Evolutionary conservation across 2,113 vertebrate species (phyloP).

Genomic region (Malurus melanocephalus): DNA sequence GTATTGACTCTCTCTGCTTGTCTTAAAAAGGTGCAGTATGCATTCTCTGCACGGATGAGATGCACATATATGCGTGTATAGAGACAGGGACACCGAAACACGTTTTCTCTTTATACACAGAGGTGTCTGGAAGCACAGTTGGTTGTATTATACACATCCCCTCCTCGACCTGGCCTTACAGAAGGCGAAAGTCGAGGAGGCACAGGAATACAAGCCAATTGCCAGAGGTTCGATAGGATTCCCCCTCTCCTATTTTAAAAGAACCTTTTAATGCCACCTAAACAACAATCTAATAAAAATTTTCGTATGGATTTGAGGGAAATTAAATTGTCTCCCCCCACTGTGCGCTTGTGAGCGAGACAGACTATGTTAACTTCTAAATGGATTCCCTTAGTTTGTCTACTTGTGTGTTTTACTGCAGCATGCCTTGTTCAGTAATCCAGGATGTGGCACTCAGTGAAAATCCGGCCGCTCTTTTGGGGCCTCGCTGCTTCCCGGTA

Average conservation of each 20-base stretch:
- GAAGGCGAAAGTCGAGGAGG: background rate
- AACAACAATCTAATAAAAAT: slow-evolving; percentile 6
- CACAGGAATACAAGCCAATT: background rate
- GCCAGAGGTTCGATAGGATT: background rate
- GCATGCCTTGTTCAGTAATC: slow-evolving; percentile 29
- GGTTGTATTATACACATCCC: background rate
- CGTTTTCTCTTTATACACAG: background rate
- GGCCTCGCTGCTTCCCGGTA: background rate
- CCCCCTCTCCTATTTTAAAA: background rate
- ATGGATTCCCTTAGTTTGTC: slow-evolving; percentile 48
- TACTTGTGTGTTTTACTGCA: slow-evolving; percentile 34
- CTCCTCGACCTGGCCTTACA: background rate
- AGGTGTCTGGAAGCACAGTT: background rate
- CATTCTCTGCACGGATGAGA: background rate
- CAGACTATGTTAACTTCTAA: slow-evolving; percentile 54
- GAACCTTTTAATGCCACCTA: background rate
- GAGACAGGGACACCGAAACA: background rate
- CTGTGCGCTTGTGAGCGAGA: slow-evolving; percentile 26
- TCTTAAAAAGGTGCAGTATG: background rate
- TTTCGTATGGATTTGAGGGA: slow-evolving; percentile 15
- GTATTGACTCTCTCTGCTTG: background rate
- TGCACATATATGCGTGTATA: rapidly evolving
- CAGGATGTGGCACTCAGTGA: slow-evolving; percentile 17
- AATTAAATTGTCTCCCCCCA: slow-evolving; percentile 55
- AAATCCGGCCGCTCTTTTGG: background rate